Evolutionary conservation across 64 coral and sea anemone genomes (phyloP), one percentile per base, ranked within the genome.

Genomic region (Astreopora myriophthalma): DNA sequence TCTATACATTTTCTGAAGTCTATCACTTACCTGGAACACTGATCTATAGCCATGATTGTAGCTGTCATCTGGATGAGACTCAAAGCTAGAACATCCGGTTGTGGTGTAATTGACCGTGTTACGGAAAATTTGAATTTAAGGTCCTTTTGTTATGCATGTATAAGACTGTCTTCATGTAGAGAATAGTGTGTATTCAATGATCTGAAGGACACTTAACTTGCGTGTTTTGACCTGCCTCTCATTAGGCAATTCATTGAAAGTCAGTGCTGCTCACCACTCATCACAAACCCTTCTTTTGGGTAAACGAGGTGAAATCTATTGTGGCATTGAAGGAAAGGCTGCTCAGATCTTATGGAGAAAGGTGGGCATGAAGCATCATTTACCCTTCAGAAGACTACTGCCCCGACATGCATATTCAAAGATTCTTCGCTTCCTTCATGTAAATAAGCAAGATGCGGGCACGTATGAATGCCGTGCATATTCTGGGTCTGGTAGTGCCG

Each of bases 281-380:
- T 71, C 57, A 35, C 78, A 76, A 87, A 69, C 63, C 34, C 71
- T 96, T 46, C 40, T 70, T 24, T 71, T 83, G 31, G 95, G 95
- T 9, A 94, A 85, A 80, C 26, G 17, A 48, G 95, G 91, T 34
- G 72, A 76, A 31, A 87, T 96, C 16, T 42, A 48, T 6, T 96
- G 95, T 73, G 63, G 48, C 19, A 90, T 96, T 57, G 65, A 74
- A 12, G 95, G 95, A 32, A 89, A 94, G n/a, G 91, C 95, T 23
- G 88, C 85, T 30, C 95, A 96, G 39, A 85, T 94, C n/a, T 89
- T 89, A 14, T 96, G 95, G 95, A 71, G 66, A 32, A 96, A 96
- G 66, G 30, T 81, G 13, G 95, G 95, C 36, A 13, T 46, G 49
- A 44, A 87, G 11, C 32, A 26, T 19, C 68, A n/a, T 19, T 38